Evolutionary conservation across 2,888 invertebrate genomes (phyloP), one percentile per base, ranked within the genome.

Genomic region (Cheilosia pagana): DNA sequence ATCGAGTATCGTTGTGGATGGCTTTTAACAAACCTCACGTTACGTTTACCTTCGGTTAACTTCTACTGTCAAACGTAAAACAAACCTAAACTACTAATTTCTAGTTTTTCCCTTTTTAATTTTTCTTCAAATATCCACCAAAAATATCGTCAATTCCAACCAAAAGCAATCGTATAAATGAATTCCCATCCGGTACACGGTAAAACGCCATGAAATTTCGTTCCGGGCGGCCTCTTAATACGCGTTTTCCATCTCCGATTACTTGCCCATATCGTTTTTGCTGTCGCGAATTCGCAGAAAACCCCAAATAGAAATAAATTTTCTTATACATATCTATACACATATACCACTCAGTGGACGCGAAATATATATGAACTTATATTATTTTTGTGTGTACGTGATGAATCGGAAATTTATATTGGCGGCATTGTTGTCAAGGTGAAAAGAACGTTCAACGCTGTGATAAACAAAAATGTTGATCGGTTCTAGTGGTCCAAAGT

Each of bases 1-100:
- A 8, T 0, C 83, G 79, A 75, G 75, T 55, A 45, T 85, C 81
- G 71, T 43, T 60, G 1, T 3, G 6, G 6, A 25, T 0, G 10
- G 14, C 3, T 81, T 79, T 41, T 5, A 74, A 68, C 39, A 35
- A 70, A 35, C 6, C 1, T 81, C 45, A 85, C 83, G 82, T 83
- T 78, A 78, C 83, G 83, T 83, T 78, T 68, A 70, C 65, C 75
- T 65, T 75, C 70, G 19, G 79, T 70, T 85, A 75, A 81, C 75
- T 85, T 85, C 60, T 62, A 52, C 71, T 85, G 85, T 85, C 85
- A 85, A 75, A 78, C 53, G 65, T 43, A 65, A 65, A 50, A 23
- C 12, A 41, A 53, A 75, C 67, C 55, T 50, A 70, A 83, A 78
- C 55, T 53, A 75, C 77, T 59, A 65, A 59, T 75, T 65, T 71